Evolutionary conservation across 2,888 invertebrate species (phyloP).

Genomic region (Orthonevra nobilis): DNA sequence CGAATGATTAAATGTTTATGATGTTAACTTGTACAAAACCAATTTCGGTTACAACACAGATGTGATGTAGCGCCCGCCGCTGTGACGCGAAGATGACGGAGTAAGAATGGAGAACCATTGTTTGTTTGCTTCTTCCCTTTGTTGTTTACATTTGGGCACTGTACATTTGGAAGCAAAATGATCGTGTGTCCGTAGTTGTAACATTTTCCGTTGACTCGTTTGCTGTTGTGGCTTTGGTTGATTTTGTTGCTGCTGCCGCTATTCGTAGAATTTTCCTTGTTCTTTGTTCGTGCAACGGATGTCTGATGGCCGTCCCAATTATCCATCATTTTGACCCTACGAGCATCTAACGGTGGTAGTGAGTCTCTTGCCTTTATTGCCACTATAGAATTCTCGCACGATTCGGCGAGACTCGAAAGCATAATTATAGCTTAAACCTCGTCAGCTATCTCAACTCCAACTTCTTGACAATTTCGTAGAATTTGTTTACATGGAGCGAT

Average conservation of each 20-base stretch:
- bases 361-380: slow-evolving; percentile 61
- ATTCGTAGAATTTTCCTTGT: background rate
- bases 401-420: slow-evolving; percentile 34
- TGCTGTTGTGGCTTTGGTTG: no score
- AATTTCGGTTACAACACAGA: slow-evolving; percentile 15
- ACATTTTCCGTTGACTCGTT: slow-evolving; percentile 4
- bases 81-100: slow-evolving; percentile 5
- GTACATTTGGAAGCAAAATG: slow-evolving; percentile 30
- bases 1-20: no score
- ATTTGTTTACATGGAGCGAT: slow-evolving; percentile 7
- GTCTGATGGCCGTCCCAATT: slow-evolving; percentile 2
- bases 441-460: slow-evolving; percentile 1
- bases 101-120: slow-evolving; percentile 25
- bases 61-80: slow-evolving; percentile 25
- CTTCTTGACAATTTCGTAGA: slow-evolving; percentile 10
- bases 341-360: slow-evolving; percentile 43
- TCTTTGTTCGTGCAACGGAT: background rate
- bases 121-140: background rate
- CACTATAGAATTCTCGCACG: slow-evolving; percentile 74
- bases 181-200: slow-evolving; percentile 25
- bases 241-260: no score
- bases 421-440: slow-evolving; percentile 15
- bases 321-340: slow-evolving; percentile 29
- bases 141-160: background rate
- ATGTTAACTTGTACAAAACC: no score